A percentile compares a stretch with the other conserved stretches of the same genome.
Conservation (phyloP, 2,888 invertebrate genomes). For the Ctena decussata region DNA sequence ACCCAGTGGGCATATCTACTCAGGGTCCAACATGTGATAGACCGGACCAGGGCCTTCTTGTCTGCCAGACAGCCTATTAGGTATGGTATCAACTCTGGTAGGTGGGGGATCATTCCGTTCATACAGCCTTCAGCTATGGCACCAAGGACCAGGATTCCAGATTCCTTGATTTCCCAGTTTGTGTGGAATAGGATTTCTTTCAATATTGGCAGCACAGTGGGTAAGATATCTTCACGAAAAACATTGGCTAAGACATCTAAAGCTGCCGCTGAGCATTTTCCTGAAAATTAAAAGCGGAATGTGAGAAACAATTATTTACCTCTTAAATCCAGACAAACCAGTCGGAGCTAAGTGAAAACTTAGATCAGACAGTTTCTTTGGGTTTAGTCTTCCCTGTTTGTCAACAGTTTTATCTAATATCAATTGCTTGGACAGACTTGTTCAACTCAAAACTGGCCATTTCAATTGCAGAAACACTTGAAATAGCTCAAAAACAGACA, state of each 20-base stretch:
- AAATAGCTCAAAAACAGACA: no score
- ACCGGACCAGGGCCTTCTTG: constrained; percentile 98
- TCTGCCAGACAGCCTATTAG: constrained; percentile 97
- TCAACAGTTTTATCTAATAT: no score
- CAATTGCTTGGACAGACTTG: no score
- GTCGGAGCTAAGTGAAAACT: background rate
- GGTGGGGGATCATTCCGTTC: constrained; percentile 98
- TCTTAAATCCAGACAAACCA: no score
- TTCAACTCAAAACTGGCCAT: no score
- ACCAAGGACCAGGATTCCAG: constrained; percentile 97
- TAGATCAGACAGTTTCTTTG: no score
- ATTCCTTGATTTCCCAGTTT: constrained; percentile 98
- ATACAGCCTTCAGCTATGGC: constrained; percentile 96
- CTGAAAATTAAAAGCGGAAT: constrained; percentile 86
- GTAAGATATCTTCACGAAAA: constrained; percentile 97
- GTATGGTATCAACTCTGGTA: constrained; percentile 98
- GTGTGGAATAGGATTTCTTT: constrained; percentile 98
- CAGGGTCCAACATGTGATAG: constrained; percentile 99
- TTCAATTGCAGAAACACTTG: no score
- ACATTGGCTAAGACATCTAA: constrained; percentile 99
- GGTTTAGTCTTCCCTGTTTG: no score
- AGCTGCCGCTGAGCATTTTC: constrained; percentile 99
- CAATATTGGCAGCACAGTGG: constrained; percentile 97
- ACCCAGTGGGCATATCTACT: constrained; percentile 99
- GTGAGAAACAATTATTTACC: no score